phyloP scores from a whole-genome alignment of 1,140 invertebrate genomes.

The Carposina sasakii region DNA sequence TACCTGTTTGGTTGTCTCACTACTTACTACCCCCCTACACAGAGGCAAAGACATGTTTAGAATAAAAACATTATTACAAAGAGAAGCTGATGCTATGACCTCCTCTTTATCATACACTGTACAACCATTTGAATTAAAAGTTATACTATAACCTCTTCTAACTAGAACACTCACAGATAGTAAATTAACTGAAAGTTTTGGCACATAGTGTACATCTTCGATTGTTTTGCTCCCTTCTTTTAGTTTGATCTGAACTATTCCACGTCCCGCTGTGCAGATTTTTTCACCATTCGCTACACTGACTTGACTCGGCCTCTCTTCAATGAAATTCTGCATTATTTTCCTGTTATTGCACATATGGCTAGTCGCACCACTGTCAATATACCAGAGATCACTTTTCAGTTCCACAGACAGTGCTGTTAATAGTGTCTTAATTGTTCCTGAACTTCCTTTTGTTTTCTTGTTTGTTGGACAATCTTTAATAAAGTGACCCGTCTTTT shows the following conservation, averaged over 20 bases:
- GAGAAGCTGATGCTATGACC: slow-evolving; percentile 1
- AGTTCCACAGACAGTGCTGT: slow-evolving; percentile 1
- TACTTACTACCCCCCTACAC: neutral
- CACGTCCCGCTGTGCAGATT: neutral
- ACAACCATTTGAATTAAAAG: slow-evolving; percentile 1
- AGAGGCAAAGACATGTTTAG: neutral
- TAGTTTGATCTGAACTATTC: neutral
- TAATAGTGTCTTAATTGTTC: neutral
- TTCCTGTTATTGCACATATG: slow-evolving; percentile 12
- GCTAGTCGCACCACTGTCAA: slow-evolving; percentile 22
- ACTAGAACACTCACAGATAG: neutral
- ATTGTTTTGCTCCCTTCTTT: neutral
- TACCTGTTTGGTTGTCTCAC: neutral
- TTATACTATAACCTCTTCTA: neutral
- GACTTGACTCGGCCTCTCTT: too few species aligned
- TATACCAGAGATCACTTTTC: slow-evolving; percentile 11
- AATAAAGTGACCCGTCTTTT: slow-evolving; percentile 8
- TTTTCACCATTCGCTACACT: slow-evolving; percentile 7
- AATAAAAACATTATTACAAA: neutral
- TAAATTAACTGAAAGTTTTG: slow-evolving; percentile 1
- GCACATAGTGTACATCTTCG: slow-evolving; percentile 5
- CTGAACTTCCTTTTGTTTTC: neutral
- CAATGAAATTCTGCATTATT: neutral
- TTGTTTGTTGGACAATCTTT: slow-evolving; percentile 12
- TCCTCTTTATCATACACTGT: neutral